Evolutionary conservation across 1,140 invertebrate species (phyloP).

Genomic region (Drosophila subobscura): DNA sequence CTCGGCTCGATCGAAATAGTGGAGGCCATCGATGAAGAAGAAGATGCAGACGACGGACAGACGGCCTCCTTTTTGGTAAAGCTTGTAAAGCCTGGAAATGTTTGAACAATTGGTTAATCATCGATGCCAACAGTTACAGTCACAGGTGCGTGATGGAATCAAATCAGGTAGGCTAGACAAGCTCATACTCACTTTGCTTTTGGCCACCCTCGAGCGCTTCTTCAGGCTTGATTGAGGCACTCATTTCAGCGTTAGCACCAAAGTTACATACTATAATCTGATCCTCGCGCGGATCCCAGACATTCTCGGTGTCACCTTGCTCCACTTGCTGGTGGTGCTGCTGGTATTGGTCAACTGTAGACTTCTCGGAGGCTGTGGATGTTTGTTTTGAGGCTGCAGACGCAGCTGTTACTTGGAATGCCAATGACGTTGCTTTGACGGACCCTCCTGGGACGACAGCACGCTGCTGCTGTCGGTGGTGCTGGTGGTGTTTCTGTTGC

Average conservation of each 20-base stretch:
- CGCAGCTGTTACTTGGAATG: slow-evolving; percentile 11
- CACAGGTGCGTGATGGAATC: neutral
- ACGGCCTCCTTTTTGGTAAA: slow-evolving; percentile 71
- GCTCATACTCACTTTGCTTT: slow-evolving; percentile 62
- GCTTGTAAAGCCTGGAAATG: slow-evolving; percentile 54
- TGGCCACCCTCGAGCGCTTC: slow-evolving; percentile 41
- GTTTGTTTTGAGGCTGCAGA: neutral
- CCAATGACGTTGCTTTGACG: too few species aligned
- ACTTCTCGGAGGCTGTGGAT: neutral
- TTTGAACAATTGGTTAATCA: too few species aligned
- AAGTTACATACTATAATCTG: slow-evolving; percentile 67
- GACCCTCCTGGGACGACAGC: neutral
- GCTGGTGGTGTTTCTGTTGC: slow-evolving; percentile 13
- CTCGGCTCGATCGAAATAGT: slow-evolving; percentile 65
- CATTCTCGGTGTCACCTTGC: slow-evolving; percentile 6
- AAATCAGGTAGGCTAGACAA: neutral
- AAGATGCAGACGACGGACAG: slow-evolving; percentile 47
- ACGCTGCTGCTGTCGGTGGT: slow-evolving; percentile 14
- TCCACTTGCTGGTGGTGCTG: slow-evolving; percentile 30
- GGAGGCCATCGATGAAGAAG: slow-evolving; percentile 65
- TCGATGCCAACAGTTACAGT: too few species aligned
- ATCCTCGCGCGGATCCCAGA: slow-evolving; percentile 53
- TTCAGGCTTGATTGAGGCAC: slow-evolving; percentile 53
- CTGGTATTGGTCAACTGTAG: slow-evolving; percentile 6
- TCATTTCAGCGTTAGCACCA: slow-evolving; percentile 51